Evolutionary conservation across 2,113 vertebrate species (phyloP).

Genomic region (Brachyhypopomus occidentalis): DNA sequence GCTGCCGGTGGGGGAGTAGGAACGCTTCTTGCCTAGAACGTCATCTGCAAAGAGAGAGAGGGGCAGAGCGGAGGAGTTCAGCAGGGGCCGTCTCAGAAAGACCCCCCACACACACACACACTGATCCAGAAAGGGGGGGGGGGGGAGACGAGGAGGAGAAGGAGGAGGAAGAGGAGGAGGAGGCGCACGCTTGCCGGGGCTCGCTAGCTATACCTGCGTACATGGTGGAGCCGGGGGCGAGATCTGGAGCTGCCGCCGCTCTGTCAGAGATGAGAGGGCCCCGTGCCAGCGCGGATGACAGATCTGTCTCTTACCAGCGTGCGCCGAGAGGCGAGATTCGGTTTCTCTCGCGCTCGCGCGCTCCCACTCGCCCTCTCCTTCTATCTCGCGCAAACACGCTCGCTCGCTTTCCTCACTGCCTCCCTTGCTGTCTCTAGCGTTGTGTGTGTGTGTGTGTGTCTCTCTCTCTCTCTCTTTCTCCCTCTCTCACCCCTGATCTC

Average conservation of each 20-base stretch:
- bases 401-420: conserved; percentile 45
- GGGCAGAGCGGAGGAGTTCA: conserved; percentile 46
- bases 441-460: not conserved
- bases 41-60: conserved; percentile 77
- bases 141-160: too few species aligned
- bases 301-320: conserved; percentile 62
- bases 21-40: conserved; percentile 90
- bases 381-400: conserved; percentile 59
- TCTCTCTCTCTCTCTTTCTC: conserved; percentile 53
- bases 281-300: conserved; percentile 65
- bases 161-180: not conserved
- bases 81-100: not conserved
- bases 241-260: conserved; percentile 65
- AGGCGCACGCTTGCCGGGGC: conserved; percentile 7
- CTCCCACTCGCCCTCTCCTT: conserved; percentile 55
- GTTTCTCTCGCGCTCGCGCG: conserved; percentile 49
- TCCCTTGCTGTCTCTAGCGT: conserved; percentile 6
- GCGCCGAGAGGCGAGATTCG: conserved; percentile 47
- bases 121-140: too few species aligned
- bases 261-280: conserved; percentile 66
- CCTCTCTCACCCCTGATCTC: conserved; percentile 42
- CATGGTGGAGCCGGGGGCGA: conserved; percentile 57
- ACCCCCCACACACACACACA: too few species aligned
- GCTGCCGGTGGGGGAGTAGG: conserved; percentile 89
- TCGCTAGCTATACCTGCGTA: conserved; percentile 51